A percentile compares a stretch with the other conserved stretches of the same genome.
phyloP scores from a whole-genome alignment of 2,797 vertebrate genomes.

The Tenualosa thibaudeaui region DNA sequence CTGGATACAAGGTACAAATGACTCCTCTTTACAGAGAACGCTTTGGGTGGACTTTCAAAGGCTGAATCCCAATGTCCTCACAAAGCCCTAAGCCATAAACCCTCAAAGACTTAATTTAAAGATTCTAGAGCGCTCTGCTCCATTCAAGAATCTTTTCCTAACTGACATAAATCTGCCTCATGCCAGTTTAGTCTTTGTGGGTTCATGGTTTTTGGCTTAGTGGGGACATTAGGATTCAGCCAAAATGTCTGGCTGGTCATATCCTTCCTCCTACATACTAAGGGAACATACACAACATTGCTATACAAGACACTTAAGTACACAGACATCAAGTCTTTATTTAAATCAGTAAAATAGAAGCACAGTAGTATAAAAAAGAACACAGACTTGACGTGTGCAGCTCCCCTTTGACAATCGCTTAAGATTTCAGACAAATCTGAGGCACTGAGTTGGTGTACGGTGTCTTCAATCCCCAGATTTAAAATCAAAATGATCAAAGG shows the following conservation, averaged over 20 bases:
- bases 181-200: too few species aligned
- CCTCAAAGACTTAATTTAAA: too few species aligned
- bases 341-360: conserved; percentile 47
- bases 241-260: not conserved
- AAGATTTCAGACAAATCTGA: not conserved
- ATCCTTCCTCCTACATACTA: not conserved
- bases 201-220: too few species aligned
- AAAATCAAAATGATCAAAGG: not conserved
- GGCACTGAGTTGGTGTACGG: not conserved
- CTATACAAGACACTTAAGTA: not conserved
- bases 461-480: not conserved
- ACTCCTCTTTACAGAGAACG: too few species aligned
- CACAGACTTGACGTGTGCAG: conserved; percentile 18
- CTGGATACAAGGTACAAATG: not conserved
- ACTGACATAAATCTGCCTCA: too few species aligned
- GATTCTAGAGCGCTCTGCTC: too few species aligned
- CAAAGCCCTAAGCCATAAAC: too few species aligned
- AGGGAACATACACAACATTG: not conserved
- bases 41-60: too few species aligned
- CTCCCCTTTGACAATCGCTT: not conserved
- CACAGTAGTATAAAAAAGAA: conserved; percentile 40
- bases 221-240: too few species aligned
- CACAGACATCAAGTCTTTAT: conserved; percentile 32
- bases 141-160: too few species aligned
- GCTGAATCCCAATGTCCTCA: too few species aligned